Evolutionary conservation across 1,140 invertebrate species (phyloP), one percentile per base, ranked within the genome.

Genomic region (Macrosteles quadrilineatus): DNA sequence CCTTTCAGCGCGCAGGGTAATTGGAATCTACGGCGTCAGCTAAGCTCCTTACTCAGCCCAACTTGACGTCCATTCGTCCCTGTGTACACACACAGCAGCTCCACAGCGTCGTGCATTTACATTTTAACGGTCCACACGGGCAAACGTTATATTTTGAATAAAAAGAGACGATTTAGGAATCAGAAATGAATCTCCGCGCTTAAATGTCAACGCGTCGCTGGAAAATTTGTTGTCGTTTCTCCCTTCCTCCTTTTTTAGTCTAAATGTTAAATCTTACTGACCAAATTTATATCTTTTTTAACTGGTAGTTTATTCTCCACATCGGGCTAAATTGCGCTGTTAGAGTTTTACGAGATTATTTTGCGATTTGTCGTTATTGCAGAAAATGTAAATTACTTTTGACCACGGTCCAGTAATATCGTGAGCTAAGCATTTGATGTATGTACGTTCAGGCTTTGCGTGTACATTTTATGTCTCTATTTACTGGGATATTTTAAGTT

Each of bases 261-360:
- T 23, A 30, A 59, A 59, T 59, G 55, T 59, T 59, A 59, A 59
- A 59, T 59, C 55, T 59, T 59, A 59, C 55, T n/a, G 55, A 59
- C 9, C 4, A 59, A 59, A 59, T 59, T 59, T 59, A 59, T 59
- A 9, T 50, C 21, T 23, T 50, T 50, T 50, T 50, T 9, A 50
- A n/a, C 47, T 19, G 47, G 6, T 19, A 50, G 17, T 50, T 50
- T 50, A 50, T 50, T 11, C n/a, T 23, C 17, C 47, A 6, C 6
- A 19, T n/a, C 21, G 17, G 6, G 6, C 47, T 50, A 50, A 50
- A 50, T 50, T 50, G n/a, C 17, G 9, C 47, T 6, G 32, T 36
- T 36, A 36, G 32, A 36, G 32, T 36, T 36, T 36, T 36, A 36
- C 32, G 32, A 36, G 32, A 36, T 36, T 36, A 36, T 36, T 36